Evolutionary conservation across 30 jellyfish, hydroid and myxozoan genomes (phyloP), one percentile per base, ranked within the genome.

Genomic region (Chironex yamaguchii): DNA sequence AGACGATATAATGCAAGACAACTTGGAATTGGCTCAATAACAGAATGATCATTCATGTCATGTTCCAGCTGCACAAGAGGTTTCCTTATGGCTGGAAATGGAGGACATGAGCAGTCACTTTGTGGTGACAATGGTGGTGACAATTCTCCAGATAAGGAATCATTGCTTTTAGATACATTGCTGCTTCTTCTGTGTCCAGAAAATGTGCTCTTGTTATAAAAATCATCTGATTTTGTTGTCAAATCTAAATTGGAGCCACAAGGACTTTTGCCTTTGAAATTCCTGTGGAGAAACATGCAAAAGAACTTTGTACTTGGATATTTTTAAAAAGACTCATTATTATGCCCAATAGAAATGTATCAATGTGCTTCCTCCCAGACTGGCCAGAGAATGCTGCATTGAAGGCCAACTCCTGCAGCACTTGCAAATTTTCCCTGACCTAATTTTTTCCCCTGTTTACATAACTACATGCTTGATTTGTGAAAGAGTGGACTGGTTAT

Each of bases 1-100:
- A 95, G 86, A 3, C 99, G 83, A 79, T 95, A 95, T 52, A 95
- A 48, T 6, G 97, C 97, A 50, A 95, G 97, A 36, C 98, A 80
- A 25, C 97, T 84, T 49, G 99, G 99, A 9, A 95, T 84, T 24
- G 99, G 58, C 34, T 95, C 99, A 12, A 84, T 42, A 3, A 62
- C 33, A 13, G 58, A 42, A 42, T 42, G 58, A 42, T 42, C 58
- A 42, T 6, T 42, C 9, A 42, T 42, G 17, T 17, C 58, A 42
- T 17, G 58, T 9, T 42, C 58, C 17, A 42, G 58, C 17, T 42
- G 58, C 58, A 42, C 58, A 6, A 42, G 9, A 6, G 58, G 58
- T 42, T 42, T 42, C 58, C 58, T 42, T 6, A 42, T 17, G 17
- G 17, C 13, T 42, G 58, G 58, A 17, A 42, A 42, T 9, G 58